These are phyloP conservation scores for Poecilobothrus nobilitatus DNA, from an alignment of 2,888 invertebrate species.

Conservation along the genomic window DNA sequence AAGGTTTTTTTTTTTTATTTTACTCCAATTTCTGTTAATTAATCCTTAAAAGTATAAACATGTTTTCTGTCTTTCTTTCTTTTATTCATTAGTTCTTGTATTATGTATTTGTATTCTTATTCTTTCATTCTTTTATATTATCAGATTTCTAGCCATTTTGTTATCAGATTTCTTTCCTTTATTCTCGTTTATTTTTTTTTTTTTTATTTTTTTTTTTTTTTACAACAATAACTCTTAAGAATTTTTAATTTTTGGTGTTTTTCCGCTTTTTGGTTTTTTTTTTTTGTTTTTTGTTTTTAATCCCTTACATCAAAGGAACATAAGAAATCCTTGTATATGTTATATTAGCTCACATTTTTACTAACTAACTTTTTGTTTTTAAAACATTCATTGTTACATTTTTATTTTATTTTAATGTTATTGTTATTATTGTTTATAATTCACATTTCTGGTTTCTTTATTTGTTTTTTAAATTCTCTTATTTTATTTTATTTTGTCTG, in stretches of 20 bases:
- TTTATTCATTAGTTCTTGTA: background rate
- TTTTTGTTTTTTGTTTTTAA: background rate
- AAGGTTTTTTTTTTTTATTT: background rate
- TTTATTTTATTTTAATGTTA: background rate
- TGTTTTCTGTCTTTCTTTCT: background rate
- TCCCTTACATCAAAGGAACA: background rate
- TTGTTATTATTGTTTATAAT: too few species aligned
- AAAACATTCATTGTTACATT: background rate
- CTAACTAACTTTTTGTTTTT: too few species aligned
- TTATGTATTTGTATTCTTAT: too few species aligned
- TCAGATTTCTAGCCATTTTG: background rate
- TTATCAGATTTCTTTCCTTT: background rate
- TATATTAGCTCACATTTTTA: background rate
- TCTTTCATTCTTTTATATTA: background rate
- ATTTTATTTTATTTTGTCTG: too few species aligned
- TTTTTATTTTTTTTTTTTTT: background rate
- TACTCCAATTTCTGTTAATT: background rate
- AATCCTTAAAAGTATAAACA: slow-evolving; percentile 1
- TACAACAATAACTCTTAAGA: background rate
- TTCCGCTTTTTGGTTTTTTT: background rate
- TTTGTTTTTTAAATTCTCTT: too few species aligned
- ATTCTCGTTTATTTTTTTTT: background rate
- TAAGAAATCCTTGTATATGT: background rate
- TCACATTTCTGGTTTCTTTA: too few species aligned
- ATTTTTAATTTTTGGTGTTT: background rate